Percentiles rank a stretch among this genome's conserved stretches.
Conservation (phyloP, 2,113 vertebrate genomes). For the Athene cunicularia region DNA sequence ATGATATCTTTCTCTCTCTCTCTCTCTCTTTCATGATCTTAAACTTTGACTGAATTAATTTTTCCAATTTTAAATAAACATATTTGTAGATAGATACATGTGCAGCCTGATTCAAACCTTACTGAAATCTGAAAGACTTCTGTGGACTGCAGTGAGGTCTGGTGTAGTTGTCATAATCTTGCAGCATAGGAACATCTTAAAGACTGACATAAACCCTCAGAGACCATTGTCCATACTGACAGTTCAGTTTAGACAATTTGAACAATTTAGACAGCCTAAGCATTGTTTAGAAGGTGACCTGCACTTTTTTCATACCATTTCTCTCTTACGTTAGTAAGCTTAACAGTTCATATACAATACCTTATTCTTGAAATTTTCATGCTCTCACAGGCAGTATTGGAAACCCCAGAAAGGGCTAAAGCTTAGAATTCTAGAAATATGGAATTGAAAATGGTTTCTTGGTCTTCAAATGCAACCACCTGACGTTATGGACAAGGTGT, state of each 20-base stretch:
- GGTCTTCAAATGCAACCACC: not conserved
- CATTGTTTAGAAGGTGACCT: not conserved
- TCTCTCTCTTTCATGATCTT: not conserved
- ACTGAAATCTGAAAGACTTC: not conserved
- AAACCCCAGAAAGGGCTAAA: not conserved
- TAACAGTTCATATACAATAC: not conserved
- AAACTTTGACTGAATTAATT: not conserved
- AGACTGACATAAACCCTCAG: not conserved
- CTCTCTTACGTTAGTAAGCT: not conserved
- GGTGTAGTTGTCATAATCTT: not conserved
- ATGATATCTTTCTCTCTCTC: not conserved
- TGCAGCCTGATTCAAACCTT: not conserved
- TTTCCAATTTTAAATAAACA: not conserved
- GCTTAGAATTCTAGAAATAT: not conserved
- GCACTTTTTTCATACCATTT: not conserved
- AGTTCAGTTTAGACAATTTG: not conserved
- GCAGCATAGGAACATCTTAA: not conserved
- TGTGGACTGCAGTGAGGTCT: not conserved
- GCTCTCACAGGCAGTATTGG: not conserved
- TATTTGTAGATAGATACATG: not conserved
- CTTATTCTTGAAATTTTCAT: not conserved
- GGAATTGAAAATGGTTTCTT: not conserved
- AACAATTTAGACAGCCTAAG: not conserved
- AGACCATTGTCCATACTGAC: not conserved
- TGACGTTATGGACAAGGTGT: not conserved